phyloP scores from a whole-genome alignment of 2,113 vertebrate genomes.

The Albula goreensis region DNA sequence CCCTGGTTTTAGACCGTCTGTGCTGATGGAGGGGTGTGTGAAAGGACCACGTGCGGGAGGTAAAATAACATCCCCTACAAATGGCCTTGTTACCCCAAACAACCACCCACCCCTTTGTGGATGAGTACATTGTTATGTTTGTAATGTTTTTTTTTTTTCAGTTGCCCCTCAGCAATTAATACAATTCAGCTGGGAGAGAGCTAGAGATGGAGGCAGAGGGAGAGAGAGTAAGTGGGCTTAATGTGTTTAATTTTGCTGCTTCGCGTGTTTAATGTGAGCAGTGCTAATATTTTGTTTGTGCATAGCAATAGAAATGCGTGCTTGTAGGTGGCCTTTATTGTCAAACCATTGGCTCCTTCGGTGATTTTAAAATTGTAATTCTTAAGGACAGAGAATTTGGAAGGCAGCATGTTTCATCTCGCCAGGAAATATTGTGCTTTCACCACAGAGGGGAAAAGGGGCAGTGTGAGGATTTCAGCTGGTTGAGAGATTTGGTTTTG shows the following conservation, averaged over 20 bases:
- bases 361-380: background rate
- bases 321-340: background rate
- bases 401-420: too few species aligned
- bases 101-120: background rate
- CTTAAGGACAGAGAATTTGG: too few species aligned
- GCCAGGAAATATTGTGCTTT: too few species aligned
- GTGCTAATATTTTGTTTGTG: background rate
- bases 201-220: too few species aligned
- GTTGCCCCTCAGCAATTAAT: constrained; percentile 9
- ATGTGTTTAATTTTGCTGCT: background rate
- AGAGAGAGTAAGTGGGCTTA: too few species aligned
- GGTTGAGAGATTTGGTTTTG: too few species aligned
- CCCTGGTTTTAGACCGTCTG: constrained; percentile 14
- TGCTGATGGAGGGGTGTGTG: constrained; percentile 11
- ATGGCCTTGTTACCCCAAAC: background rate
- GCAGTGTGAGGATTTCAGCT: too few species aligned
- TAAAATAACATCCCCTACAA: background rate
- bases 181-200: too few species aligned
- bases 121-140: background rate
- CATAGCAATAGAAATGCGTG: background rate
- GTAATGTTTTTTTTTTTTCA: background rate
- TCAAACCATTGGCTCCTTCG: background rate
- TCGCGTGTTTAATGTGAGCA: background rate
- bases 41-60: constrained; percentile 7
- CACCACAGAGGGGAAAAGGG: too few species aligned